Evolutionary conservation across 2,113 vertebrate genomes (phyloP), one percentile per base, ranked within the genome.

Genomic region (Coregonus clupeaformis): DNA sequence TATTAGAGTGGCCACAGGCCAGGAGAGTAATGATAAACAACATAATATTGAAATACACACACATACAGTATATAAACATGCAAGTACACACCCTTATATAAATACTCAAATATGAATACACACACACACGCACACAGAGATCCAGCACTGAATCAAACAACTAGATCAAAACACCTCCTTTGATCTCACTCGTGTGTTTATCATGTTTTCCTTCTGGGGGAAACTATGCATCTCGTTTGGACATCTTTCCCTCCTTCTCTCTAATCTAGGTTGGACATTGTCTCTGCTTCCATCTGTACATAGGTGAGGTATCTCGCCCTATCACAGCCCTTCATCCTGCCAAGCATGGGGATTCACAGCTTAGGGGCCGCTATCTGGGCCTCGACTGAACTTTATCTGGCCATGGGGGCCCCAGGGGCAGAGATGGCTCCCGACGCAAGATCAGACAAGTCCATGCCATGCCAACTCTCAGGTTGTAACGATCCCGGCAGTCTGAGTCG

Each of bases 301-400:
- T 80, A 86, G 85, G 85, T 84, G 80, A 86, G 86, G 88, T 91
- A 92, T 91, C 85, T 73, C 82, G 14, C 14, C 49, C 49, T 5
- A 52, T 52, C 84, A 80, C 85, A 82, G 83, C 75, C 75, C 77
- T 81, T 84, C 82, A 85, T 90, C 87, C 78, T 88, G 84, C 80
- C 87, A 87, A 91, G 90, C 89, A 87, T 91, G 89, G 89, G 80
- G 80, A 91, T 92, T 93, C 91, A 92, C 92, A 92, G 91, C 90
- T 92, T 85, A 74, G 77, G 77, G 80, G 80, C 47, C 80, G 59
- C 88, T 91, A 91, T 93, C 91, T 81, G 82, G 77, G 82, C 80
- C 74, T 3, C 16, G 24, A 68, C 70, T 45, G 69, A 77, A 70
- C 29, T 68, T 68, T 82, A 85, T 86, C 85, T 80, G 69, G 74